phyloP scores from a whole-genome alignment of 2,113 vertebrate genomes.

The Crotalus helleri region DNA sequence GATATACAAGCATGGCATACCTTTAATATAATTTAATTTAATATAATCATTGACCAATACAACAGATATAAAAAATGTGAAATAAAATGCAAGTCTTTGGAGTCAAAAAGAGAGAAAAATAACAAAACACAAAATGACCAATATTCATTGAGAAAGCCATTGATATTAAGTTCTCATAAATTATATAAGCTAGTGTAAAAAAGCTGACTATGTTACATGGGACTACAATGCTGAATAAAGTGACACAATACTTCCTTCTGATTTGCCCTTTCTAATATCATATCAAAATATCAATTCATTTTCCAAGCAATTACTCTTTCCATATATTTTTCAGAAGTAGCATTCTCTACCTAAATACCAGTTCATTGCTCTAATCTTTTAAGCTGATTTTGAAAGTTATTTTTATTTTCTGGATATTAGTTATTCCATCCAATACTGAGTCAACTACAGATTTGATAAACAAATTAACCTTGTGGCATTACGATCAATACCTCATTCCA shows the following conservation, averaged over 20 bases:
- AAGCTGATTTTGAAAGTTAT: background rate
- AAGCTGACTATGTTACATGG: background rate
- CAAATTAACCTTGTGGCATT: background rate
- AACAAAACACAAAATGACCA: background rate
- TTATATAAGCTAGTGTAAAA: background rate
- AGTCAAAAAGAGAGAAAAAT: background rate
- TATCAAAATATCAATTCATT: background rate
- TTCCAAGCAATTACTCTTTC: background rate
- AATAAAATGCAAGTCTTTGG: background rate
- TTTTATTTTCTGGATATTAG: background rate
- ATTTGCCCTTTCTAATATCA: background rate
- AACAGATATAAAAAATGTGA: background rate
- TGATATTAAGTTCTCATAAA: background rate
- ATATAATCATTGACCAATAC: background rate
- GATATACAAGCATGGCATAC: background rate
- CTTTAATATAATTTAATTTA: background rate
- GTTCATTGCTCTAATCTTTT: background rate
- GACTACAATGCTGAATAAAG: background rate
- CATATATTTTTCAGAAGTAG: background rate
- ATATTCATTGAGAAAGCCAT: background rate
- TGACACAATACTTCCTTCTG: background rate
- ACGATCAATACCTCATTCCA: background rate
- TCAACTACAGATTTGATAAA: background rate
- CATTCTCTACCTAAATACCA: background rate
- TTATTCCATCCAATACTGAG: background rate